Base-by-base conservation (phyloP, 2,113 vertebrate genomes). In the Puffinus mauretanicus region DNA sequence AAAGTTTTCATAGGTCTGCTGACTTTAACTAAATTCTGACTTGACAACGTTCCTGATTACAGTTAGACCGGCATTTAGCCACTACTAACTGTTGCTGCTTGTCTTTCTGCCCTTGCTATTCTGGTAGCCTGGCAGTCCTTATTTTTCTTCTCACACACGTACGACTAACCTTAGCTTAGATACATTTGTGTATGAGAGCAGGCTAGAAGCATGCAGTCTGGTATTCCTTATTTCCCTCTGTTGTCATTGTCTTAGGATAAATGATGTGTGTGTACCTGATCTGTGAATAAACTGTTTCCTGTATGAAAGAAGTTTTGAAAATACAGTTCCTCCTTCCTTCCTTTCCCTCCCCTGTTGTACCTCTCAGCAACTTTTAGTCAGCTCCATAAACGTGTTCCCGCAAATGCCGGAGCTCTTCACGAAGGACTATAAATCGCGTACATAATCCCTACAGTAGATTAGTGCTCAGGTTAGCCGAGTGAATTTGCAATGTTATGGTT, bases 401-500 rank as follows among this genome's bases (percentile, higher is more conserved):
- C 94, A 91, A 91, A 94, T 49, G 82, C 81, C 4, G 1, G 75
- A 72, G 52, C 92, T 75, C 88, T 80, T 97, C 75, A 42, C 2
- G 20, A 58, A 88, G 82, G 81, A 12, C 93, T 67, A 75, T 95
- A 96, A 97, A 96, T 97, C 11, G 10, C 2, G 1, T 32, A 10
- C 34, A 1, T 92, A 88, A 90, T 97, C 93, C 78, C 80, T 79
- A 40, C 38, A 82, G 88, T 88, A 86, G 84, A 83, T 85, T 79
- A 93, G 66, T 55, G 89, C 62, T 95, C 93, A 91, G 93, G 91
- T 96, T 97, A 86, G 71, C 75, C 2, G 44, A 66, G 44, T 86
- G 86, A 96, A 96, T 93, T 83, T 86, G 75, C 71, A 84, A 2
- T 94, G 87, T 97, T 97, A 92, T 69, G 93, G 84, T 95, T 96